Base-by-base conservation (phyloP, 2,888 invertebrate species). In the Agrilus mali region DNA sequence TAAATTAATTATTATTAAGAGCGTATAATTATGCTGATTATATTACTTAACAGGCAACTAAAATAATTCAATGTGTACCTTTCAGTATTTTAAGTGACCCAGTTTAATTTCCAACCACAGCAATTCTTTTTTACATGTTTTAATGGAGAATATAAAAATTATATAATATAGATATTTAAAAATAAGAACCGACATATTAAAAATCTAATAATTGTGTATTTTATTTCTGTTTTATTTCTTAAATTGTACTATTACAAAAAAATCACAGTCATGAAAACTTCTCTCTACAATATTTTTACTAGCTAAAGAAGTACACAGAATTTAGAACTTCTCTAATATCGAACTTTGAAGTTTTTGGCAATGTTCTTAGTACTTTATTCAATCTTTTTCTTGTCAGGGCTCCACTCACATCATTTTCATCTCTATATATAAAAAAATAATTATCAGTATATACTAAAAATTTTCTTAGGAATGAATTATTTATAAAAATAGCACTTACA, bases 291-390 rank as follows among this genome's bases (percentile, higher is more conserved):
- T 27, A 16, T 38, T 15, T 20, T 14, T 36, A 47, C 51, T 64
- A 92, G 70, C 89, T 89, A 67, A 93, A 93, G 68, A 93, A 93
- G 64, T 90, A 93, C 12, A 79, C 71, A 1, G 92, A 92, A 22
- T 77, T 63, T 35, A 87, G 68, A 17, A 93, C 87, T 53, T 78
- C 74, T 1, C 73, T 69, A 36, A 93, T 70, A 57, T 90, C 75
- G 57, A 92, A 89, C 53, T 77, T 67, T 1, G 90, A 92, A 57
- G 80, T 86, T 42, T 69, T 60, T 1, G 92, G 92, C 43, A 89
- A 70, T 47, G 72, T 68, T 35, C 62, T 60, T 7, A 90, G 67
- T 1, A 77, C 59, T 27, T 66, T 67, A 61, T 81, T 81, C 41
- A 83, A 69, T 53, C 77, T 77, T 42, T 68, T 71, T 60, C 77